These are phyloP conservation scores for Idaea biselata DNA, from an alignment of 2,888 invertebrate genomes.

Conservation along the genomic window DNA sequence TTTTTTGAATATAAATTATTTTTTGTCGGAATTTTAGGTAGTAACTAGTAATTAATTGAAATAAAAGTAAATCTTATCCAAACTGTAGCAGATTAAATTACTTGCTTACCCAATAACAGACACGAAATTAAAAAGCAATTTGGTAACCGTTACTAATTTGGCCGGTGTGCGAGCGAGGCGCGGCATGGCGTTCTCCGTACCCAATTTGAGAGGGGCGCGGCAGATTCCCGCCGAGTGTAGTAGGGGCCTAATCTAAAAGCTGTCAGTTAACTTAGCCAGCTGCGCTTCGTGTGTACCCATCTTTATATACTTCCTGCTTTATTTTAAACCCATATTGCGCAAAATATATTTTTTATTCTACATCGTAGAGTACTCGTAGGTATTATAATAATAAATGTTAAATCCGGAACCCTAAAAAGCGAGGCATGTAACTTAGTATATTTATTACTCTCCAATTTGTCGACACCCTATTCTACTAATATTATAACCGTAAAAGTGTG, in stretches of 20 bases:
- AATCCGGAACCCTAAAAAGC: no score
- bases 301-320: slow-evolving; percentile 43
- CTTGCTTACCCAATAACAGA: slow-evolving; percentile 56
- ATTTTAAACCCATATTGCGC: background rate
- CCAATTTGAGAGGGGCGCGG: slow-evolving; percentile 69
- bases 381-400: no score
- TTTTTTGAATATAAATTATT: background rate
- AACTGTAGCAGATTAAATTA: slow-evolving; percentile 34
- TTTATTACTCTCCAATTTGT: no score
- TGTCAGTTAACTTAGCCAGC: slow-evolving; percentile 73
- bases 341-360: background rate
- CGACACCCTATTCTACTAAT: no score
- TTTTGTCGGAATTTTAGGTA: background rate
- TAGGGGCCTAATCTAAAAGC: slow-evolving; percentile 75
- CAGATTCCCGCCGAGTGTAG: slow-evolving; percentile 37
- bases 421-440: no score
- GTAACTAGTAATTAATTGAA: background rate
- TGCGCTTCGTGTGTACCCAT: slow-evolving; percentile 57
- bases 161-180: slow-evolving; percentile 38
- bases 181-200: slow-evolving; percentile 67
- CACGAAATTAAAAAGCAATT: slow-evolving; percentile 78
- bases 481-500: no score
- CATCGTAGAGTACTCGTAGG: background rate
- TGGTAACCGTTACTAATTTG: slow-evolving; percentile 78
- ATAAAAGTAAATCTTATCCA: background rate